These are phyloP conservation scores for Mus pahari DNA, from an alignment of 2,113 vertebrate genomes.

Conservation along the genomic window DNA sequence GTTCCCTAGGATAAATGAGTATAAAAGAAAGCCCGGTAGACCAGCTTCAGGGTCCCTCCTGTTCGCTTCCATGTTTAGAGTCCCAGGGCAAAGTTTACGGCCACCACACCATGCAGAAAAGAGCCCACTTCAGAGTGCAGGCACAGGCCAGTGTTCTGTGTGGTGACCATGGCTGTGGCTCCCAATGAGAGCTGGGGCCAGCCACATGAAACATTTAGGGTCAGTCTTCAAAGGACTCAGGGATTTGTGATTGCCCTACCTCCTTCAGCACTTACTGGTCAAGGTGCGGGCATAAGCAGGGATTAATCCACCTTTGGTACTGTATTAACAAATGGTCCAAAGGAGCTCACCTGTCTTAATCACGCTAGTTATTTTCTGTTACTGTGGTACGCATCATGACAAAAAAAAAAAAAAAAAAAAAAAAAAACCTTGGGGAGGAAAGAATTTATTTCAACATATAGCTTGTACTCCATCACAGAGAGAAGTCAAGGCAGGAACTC, in stretches of 20 bases:
- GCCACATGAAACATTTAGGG: not conserved
- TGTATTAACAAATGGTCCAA: not conserved
- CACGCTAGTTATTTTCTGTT: not conserved
- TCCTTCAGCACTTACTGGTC: not conserved
- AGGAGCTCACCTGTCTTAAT: not conserved
- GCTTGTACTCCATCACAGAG: not conserved
- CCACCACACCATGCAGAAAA: not conserved
- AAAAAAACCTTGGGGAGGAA: not conserved
- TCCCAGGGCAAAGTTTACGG: not conserved
- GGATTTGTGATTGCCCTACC: not conserved
- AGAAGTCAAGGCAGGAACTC: not conserved
- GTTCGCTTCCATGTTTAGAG: not conserved
- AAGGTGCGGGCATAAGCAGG: not conserved
- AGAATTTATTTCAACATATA: not conserved
- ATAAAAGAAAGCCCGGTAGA: rapidly evolving
- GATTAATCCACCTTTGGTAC: not conserved
- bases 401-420: not conserved
- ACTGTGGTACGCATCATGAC: not conserved
- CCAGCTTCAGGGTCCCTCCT: not conserved
- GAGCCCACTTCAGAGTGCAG: not conserved
- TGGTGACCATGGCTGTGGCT: not conserved
- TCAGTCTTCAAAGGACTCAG: not conserved
- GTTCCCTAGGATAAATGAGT: not conserved
- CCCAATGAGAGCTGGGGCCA: not conserved
- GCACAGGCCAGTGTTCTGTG: not conserved